Evolutionary conservation across 2,113 vertebrate species (phyloP).

Genomic region (Dascyllus trimaculatus): DNA sequence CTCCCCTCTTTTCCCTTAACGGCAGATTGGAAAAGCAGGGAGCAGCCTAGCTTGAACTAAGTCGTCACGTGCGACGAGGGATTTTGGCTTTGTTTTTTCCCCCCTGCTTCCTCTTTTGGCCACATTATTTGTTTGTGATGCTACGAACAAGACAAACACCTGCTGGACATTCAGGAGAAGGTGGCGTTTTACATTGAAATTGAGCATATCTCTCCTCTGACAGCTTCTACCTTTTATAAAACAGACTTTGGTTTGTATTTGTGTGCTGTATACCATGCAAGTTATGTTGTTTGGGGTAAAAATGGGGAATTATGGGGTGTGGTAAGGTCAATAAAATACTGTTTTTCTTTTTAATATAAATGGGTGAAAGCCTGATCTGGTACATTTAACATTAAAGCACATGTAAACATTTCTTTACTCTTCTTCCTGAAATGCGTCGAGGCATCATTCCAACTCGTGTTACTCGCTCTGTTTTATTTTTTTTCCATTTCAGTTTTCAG

Average conservation of each 20-base stretch:
- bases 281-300: constrained; percentile 11
- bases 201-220: constrained; percentile 63
- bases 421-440: constrained; percentile 34
- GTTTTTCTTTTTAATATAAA: constrained; percentile 29
- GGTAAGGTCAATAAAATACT: constrained; percentile 18
- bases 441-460: constrained; percentile 68
- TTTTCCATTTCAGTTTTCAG: no score
- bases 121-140: constrained; percentile 28
- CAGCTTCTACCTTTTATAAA: constrained; percentile 18
- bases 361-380: constrained; percentile 21
- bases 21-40: constrained; percentile 3
- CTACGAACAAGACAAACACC: constrained; percentile 32
- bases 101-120: background rate
- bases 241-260: constrained; percentile 37
- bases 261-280: constrained; percentile 29
- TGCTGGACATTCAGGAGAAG: constrained; percentile 36
- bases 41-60: constrained; percentile 34
- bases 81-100: constrained; percentile 2
- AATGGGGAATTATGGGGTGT: constrained; percentile 5
- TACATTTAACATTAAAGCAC: constrained; percentile 31
- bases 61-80: constrained; percentile 30
- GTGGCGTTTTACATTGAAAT: constrained; percentile 61
- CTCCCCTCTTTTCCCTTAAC: background rate
- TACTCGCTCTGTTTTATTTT: background rate
- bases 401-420: constrained; percentile 37